phyloP scores from a whole-genome alignment of 1,140 invertebrate genomes.

The Brachionus manjavacas region DNA sequence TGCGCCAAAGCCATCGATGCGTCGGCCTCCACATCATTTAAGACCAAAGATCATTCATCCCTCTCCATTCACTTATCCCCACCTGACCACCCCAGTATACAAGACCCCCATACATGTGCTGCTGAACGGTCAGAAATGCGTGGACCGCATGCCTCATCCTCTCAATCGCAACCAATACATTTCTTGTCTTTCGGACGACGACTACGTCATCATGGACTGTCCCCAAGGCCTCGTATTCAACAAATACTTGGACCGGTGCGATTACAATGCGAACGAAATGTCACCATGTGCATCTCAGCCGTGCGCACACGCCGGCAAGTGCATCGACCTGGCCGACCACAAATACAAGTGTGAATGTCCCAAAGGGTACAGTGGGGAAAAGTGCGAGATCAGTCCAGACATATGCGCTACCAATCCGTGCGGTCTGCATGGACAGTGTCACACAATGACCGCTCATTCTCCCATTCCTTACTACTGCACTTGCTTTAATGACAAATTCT shows the following conservation, averaged over 20 bases:
- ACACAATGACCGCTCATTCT: neutral
- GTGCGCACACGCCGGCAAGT: neutral
- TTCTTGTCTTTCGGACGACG: neutral
- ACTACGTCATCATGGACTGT: slow-evolving; percentile 36
- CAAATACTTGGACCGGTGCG: slow-evolving; percentile 34
- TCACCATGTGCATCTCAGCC: neutral
- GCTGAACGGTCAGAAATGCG: neutral
- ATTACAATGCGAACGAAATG: slow-evolving; percentile 6
- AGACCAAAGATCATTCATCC: neutral
- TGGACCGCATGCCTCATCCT: slow-evolving; percentile 12
- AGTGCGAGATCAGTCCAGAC: neutral
- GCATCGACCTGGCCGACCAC: neutral
- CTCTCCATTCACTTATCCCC: neutral
- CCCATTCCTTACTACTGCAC: slow-evolving; percentile 29
- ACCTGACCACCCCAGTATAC: neutral
- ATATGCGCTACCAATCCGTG: slow-evolving; percentile 13
- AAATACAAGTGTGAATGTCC: slow-evolving; percentile 30
- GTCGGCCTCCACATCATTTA: neutral
- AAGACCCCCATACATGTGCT: neutral
- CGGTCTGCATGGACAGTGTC: neutral
- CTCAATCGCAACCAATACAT: neutral
- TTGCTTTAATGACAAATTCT: neutral
- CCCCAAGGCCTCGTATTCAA: slow-evolving; percentile 21
- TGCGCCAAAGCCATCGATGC: neutral
- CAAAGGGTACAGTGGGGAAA: neutral